Percentiles rank a stretch among this genome's conserved stretches.
phyloP scores from a whole-genome alignment of 2,888 invertebrate genomes.

The Megaustenia siamemsis region DNA sequence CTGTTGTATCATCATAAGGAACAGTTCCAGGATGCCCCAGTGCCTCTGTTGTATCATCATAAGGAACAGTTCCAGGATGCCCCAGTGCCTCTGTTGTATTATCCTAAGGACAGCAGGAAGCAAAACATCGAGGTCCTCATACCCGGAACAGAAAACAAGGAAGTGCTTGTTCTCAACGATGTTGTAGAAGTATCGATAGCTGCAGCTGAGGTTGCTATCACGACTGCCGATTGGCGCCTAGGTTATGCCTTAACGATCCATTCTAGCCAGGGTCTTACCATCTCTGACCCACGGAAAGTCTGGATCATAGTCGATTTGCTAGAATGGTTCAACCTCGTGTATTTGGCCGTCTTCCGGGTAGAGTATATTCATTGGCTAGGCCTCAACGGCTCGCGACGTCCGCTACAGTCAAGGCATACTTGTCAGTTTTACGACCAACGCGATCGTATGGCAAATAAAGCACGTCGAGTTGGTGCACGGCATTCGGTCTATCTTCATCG shows the following conservation, averaged over 20 bases:
- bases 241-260: constrained; percentile 12
- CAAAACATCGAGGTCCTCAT: constrained; percentile 1
- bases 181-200: not conserved
- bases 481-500: not conserved
- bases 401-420: not conserved
- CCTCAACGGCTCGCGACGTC: not conserved
- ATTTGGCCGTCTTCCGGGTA: not conserved
- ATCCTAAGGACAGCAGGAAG: constrained; percentile 5
- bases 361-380: constrained; percentile 34
- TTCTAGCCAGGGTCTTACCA: not conserved
- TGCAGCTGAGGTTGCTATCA: not conserved
- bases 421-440: not conserved
- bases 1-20: constrained; percentile 2
- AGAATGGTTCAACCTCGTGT: constrained; percentile 4
- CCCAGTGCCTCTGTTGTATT: not conserved
- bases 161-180: not conserved
- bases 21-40: not conserved
- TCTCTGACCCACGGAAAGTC: constrained; percentile 14
- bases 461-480: not conserved
- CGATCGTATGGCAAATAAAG: not conserved
- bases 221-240: not conserved
- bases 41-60: not conserved
- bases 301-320: constrained; percentile 16
- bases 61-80: not conserved
- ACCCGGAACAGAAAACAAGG: not conserved